A percentile compares a stretch with the other conserved stretches of the same genome.
Conservation (phyloP, 92 coral and sea anemone species). For the Epizoanthus rinbou region DNA sequence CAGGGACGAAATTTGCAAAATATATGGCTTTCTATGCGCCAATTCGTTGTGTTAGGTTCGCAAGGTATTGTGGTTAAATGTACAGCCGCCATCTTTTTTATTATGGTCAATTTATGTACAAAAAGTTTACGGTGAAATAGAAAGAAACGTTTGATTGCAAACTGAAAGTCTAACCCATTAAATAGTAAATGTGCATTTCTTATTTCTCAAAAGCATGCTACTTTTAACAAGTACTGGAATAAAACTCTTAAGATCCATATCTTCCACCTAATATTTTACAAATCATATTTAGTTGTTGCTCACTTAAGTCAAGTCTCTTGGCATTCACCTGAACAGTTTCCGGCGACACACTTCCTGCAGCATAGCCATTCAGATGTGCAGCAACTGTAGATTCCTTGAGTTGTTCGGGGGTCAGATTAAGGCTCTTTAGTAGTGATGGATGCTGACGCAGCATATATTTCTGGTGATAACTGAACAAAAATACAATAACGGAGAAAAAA, state of each 20-base stretch:
- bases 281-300: slow-evolving; percentile 70
- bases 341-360: slow-evolving; percentile 70
- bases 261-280: slow-evolving; percentile 51
- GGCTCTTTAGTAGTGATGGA: slow-evolving; percentile 61
- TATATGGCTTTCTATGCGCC: too few species aligned
- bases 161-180: too few species aligned
- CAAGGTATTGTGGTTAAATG: too few species aligned
- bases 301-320: slow-evolving; percentile 61
- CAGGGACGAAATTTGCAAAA: too few species aligned
- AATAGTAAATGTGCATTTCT: neutral
- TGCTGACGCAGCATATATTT: slow-evolving; percentile 79
- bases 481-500: neutral
- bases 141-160: too few species aligned
- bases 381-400: slow-evolving; percentile 80
- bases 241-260: neutral
- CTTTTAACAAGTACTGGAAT: neutral
- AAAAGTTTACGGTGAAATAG: too few species aligned
- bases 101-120: too few species aligned
- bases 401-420: slow-evolving; percentile 74
- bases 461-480: slow-evolving; percentile 82
- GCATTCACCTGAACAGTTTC: slow-evolving; percentile 71
- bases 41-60: too few species aligned
- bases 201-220: neutral
- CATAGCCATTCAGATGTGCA: slow-evolving; percentile 87
- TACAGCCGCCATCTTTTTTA: too few species aligned